These are phyloP conservation scores for Drosophila pallidifrons DNA, from an alignment of 1,140 invertebrate species.

Conservation along the genomic window DNA sequence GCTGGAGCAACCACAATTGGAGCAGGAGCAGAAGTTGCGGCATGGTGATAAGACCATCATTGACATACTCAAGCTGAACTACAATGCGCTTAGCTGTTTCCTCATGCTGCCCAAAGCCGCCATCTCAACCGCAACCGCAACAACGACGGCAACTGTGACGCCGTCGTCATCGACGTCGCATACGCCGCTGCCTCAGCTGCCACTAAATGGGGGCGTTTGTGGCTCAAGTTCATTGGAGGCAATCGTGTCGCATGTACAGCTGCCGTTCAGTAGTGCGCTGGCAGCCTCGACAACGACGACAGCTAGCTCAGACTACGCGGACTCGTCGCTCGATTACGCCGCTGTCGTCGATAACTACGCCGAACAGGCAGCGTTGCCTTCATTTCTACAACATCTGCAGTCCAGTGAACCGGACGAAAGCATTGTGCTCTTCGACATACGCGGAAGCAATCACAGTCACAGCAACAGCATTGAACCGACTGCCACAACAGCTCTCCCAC, in stretches of 20 bases:
- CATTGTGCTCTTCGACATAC: constrained; percentile 77
- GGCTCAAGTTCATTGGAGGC: constrained; percentile 77
- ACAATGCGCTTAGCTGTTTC: constrained; percentile 77
- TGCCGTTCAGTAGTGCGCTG: constrained; percentile 48
- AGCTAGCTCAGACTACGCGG: constrained; percentile 63
- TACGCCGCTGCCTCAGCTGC: constrained; percentile 10
- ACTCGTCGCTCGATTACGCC: constrained; percentile 62
- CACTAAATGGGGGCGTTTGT: constrained; percentile 30
- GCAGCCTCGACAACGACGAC: constrained; percentile 61
- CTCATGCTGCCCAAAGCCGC: constrained; percentile 74
- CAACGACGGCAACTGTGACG: constrained; percentile 5
- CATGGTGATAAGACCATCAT: constrained; percentile 77
- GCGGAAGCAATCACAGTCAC: constrained; percentile 51
- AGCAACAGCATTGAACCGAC: constrained; percentile 3
- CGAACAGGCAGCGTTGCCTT: constrained; percentile 34
- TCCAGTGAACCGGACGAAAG: constrained; percentile 65
- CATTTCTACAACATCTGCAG: constrained; percentile 65
- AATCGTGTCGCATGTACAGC: constrained; percentile 54
- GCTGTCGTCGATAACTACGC: constrained; percentile 57
- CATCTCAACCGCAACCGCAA: constrained; percentile 42
- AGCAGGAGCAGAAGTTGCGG: constrained; percentile 55
- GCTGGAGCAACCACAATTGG: background rate
- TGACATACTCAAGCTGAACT: constrained; percentile 78
- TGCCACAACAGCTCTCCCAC: too few species aligned
- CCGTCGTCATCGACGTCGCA: background rate